Percentiles rank a stretch among this genome's conserved stretches.
phyloP scores from a whole-genome alignment of 1,140 invertebrate genomes.

The Anthonomus grandis region DNA sequence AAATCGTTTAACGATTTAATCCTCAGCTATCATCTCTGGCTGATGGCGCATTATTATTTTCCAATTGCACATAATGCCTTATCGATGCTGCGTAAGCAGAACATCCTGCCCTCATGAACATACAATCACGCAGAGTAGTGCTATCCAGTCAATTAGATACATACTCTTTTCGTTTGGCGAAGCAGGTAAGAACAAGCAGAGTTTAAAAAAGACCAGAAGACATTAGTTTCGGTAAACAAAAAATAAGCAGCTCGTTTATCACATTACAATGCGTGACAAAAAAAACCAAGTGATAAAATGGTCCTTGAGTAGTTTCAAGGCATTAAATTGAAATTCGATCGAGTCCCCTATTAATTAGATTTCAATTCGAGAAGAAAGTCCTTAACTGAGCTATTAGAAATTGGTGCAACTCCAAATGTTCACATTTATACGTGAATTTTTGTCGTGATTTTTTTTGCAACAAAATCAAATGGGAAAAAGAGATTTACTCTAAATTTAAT shows the following conservation, averaged over 20 bases:
- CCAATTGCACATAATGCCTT: not conserved
- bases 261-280: not conserved
- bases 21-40: not conserved
- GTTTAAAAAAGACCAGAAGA: not conserved
- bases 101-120: not conserved
- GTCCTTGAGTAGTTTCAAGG: not conserved
- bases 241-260: not conserved
- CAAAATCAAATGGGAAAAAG: too few relatives aligned
- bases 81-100: too few relatives aligned
- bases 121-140: not conserved
- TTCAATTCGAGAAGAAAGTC: not conserved
- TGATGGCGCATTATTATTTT: slow-evolving; percentile 1
- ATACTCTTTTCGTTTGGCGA: not conserved
- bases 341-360: not conserved
- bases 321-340: not conserved
- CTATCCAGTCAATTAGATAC: not conserved
- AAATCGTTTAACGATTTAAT: not conserved
- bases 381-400: too few relatives aligned
- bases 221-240: not conserved
- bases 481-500: not conserved
- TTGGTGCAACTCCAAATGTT: slow-evolving; percentile 3
- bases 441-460: not conserved
- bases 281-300: slow-evolving; percentile 1
- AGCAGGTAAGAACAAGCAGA: too few relatives aligned
- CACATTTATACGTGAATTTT: not conserved